Percentiles rank a stretch among this genome's conserved stretches.
phyloP scores from a whole-genome alignment of 2,113 vertebrate genomes.

The Scytalopus superciliaris region DNA sequence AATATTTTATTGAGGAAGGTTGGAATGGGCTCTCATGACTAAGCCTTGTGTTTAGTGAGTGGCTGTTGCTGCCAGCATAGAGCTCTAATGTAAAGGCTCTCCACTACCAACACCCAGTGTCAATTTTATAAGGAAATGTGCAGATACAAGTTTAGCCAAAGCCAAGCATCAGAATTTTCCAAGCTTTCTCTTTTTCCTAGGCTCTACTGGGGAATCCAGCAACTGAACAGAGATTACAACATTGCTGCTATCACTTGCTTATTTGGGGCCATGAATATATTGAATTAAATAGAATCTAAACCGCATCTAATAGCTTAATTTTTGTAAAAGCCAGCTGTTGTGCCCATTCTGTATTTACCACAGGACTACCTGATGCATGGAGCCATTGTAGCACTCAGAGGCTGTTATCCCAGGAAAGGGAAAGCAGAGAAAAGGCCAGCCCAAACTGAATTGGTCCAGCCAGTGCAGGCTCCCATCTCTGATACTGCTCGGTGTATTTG shows the following conservation, averaged over 20 bases:
- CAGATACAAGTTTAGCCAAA: background rate
- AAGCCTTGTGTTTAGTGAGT: background rate
- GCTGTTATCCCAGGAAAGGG: background rate
- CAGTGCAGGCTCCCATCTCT: background rate
- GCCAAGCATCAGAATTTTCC: background rate
- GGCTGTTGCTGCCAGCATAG: background rate
- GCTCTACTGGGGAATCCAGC: background rate
- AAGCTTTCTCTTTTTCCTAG: background rate
- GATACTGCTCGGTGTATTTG: background rate
- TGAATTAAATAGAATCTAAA: background rate
- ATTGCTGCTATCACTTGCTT: background rate
- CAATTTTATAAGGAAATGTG: background rate
- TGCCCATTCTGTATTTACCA: background rate
- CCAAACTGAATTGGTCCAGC: background rate
- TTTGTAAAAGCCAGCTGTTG: background rate
- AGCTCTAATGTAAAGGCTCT: background rate
- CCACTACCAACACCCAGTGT: background rate
- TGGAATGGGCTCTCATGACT: background rate
- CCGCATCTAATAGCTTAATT: background rate
- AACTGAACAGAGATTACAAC: background rate
- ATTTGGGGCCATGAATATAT: background rate
- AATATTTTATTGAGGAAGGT: background rate
- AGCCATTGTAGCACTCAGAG: background rate
- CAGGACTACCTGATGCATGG: background rate
- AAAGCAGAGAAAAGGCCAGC: background rate